Base-by-base conservation (phyloP, 2,113 vertebrate genomes). In the Epinephelus moara region DNA sequence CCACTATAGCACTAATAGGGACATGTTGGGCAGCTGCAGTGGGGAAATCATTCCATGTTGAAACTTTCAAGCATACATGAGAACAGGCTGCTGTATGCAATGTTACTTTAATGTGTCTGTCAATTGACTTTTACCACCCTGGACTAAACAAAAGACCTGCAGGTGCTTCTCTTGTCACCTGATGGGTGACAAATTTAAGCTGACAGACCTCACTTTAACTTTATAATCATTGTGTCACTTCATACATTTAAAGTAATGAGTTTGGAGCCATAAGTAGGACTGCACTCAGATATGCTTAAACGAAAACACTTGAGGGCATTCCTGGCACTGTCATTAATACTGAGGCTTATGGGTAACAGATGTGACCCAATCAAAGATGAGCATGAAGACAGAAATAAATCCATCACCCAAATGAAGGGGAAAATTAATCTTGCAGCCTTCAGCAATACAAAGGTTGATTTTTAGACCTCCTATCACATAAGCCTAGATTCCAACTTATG, bases 331-430 rank as follows among this genome's bases (percentile, higher is more conserved):
- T 81, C 84, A 85, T 91, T 90, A 89, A 70, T 82, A 40, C 83
- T 81, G 88, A 87, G 61, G 72, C 69, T 88, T 64, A 80, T 45
- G 71, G 62, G 73, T 49, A 88, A 80, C 92, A 95, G 91, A 93
- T 94, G 93, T 74, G 92, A 61, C 84, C 84, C 60, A 78, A 83
- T 90, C 82, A 84, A 86, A 88, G 77, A 88, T 80, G 87, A 92
- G 72, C 63, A 64, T 25, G 66, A 82, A 86, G 77, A 73, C 82
- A 76, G 79, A 73, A 78, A 79, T 69, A 88, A 86, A 91, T 85
- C 89, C 81, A 90, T 89, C 81, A 75, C 50, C 52, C 45, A 66
- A 68, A 52, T 78, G 76, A 52, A 42, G 66, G 66, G 74, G 60
- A n/a, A 82, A 85, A 93, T 91, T 85, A 78, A 85, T 92, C 67